Evolutionary conservation across 2,113 vertebrate genomes (phyloP).

Genomic region (Amblyopsis rosae): DNA sequence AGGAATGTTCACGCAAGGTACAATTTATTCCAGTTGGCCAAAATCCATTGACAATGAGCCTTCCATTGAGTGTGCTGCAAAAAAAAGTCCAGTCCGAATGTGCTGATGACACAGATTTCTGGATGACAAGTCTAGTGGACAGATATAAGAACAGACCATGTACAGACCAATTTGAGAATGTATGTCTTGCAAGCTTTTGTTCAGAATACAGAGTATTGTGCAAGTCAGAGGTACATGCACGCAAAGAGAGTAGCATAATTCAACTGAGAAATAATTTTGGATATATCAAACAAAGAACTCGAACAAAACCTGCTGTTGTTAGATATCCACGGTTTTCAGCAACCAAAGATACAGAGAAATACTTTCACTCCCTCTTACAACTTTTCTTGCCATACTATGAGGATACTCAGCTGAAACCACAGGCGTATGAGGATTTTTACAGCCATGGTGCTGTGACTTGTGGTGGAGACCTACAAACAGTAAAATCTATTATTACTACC

Average conservation of each 20-base stretch:
- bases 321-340: constrained; percentile 7
- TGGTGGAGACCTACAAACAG: not conserved
- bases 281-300: not conserved
- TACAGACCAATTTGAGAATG: not conserved
- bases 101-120: not conserved
- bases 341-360: constrained; percentile 19
- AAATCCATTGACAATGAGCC: constrained; percentile 4
- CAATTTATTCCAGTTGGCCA: constrained; percentile 19
- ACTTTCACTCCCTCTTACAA: not conserved
- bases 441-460: constrained; percentile 20
- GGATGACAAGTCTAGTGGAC: constrained; percentile 21
- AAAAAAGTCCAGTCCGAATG: not conserved
- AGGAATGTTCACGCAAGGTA: constrained; percentile 11
- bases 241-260: not conserved
- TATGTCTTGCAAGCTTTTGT: constrained; percentile 6
- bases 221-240: not conserved
- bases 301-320: constrained; percentile 9
- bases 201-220: constrained; percentile 3
- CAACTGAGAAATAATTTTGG: constrained; percentile 7
- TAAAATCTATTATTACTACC: constrained; percentile 1
- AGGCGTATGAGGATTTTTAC: constrained; percentile 12
- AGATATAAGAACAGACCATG: constrained; percentile 19
- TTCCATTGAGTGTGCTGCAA: not conserved
- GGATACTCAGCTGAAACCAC: constrained; percentile 10
- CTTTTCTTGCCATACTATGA: constrained; percentile 15